Evolutionary conservation across 2,888 invertebrate genomes (phyloP).

Genomic region (Rhimphoctona megacephalus): DNA sequence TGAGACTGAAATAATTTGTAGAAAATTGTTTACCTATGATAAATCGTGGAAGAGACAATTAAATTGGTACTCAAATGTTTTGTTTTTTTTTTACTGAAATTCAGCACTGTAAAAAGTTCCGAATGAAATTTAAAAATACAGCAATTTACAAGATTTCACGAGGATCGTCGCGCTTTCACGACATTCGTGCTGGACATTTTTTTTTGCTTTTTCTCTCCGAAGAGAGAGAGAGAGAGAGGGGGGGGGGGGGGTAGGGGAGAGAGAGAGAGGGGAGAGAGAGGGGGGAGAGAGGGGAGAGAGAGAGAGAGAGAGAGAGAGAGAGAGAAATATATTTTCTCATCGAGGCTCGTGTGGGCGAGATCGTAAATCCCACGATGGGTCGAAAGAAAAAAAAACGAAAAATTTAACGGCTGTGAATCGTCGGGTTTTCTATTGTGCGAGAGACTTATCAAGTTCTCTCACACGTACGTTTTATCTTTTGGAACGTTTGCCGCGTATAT

Average conservation of each 20-base stretch:
- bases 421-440: constrained; percentile 74
- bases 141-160: neutral
- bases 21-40: neutral
- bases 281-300: too few species aligned
- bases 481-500: constrained; percentile 54
- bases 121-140: neutral
- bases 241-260: too few species aligned
- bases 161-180: constrained; percentile 69
- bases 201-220: constrained; percentile 18
- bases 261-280: too few species aligned
- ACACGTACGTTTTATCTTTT: constrained; percentile 45
- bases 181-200: constrained; percentile 73
- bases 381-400: constrained; percentile 43
- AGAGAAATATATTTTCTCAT: constrained; percentile 29
- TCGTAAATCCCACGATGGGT: constrained; percentile 78
- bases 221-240: neutral
- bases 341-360: constrained; percentile 54
- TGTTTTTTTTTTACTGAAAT: too few species aligned
- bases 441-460: constrained; percentile 71
- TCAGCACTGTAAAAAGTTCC: too few species aligned
- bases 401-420: constrained; percentile 77
- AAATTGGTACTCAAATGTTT: too few species aligned
- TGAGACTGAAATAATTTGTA: neutral
- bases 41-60: too few species aligned
- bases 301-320: neutral